Evolutionary conservation across 2,113 vertebrate genomes (phyloP).

Genomic region (Pelodiscus sinensis): DNA sequence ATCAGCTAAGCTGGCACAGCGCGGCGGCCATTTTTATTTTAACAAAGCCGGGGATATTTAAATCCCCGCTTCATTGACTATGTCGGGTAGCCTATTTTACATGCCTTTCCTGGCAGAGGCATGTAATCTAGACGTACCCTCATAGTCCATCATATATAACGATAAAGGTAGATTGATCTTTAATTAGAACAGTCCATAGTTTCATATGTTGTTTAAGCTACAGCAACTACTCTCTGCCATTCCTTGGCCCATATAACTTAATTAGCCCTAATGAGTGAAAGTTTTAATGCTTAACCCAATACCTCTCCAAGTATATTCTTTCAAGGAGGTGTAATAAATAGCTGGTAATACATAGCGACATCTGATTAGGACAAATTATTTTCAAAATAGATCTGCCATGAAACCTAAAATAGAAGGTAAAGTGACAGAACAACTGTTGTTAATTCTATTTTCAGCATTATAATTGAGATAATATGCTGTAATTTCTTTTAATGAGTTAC

Average conservation of each 20-base stretch:
- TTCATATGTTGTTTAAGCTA: constrained; percentile 23
- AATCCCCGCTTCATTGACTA: too few relatives aligned
- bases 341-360: constrained; percentile 45
- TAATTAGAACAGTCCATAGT: background rate
- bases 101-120: too few relatives aligned
- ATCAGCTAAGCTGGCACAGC: too few relatives aligned
- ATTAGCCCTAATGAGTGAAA: constrained; percentile 43
- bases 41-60: too few relatives aligned
- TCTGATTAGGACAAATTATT: constrained; percentile 67
- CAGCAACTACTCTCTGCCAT: background rate
- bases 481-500: constrained; percentile 82
- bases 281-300: constrained; percentile 25
- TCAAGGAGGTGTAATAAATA: constrained; percentile 37
- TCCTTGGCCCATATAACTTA: constrained; percentile 43
- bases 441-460: constrained; percentile 79
- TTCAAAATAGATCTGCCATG: constrained; percentile 63
- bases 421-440: constrained; percentile 77
- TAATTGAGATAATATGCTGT: constrained; percentile 78
- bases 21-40: too few relatives aligned
- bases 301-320: constrained; percentile 52
- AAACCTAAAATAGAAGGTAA: constrained; percentile 68
- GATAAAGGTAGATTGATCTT: background rate
- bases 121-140: too few relatives aligned
- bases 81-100: too few relatives aligned
- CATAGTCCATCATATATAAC: background rate